phyloP scores from a whole-genome alignment of 2,113 vertebrate species.

The Myrmecophaga tridactyla region DNA sequence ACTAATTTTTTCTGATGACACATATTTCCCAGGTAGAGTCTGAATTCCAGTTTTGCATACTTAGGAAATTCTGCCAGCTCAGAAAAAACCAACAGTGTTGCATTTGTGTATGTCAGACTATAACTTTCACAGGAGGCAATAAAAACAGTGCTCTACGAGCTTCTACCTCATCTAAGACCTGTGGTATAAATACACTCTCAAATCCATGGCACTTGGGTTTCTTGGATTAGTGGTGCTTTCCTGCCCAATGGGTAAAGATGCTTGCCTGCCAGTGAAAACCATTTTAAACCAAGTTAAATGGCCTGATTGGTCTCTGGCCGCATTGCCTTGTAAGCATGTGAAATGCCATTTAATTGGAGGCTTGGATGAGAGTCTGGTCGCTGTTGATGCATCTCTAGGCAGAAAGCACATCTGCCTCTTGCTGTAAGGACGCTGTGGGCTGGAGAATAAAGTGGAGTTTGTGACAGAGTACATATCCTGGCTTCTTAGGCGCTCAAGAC shows the following conservation, averaged over 20 bases:
- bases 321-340: constrained; percentile 20
- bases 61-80: not conserved
- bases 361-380: constrained; percentile 40
- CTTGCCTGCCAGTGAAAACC: constrained; percentile 11
- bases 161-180: not conserved
- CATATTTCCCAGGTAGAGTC: not conserved
- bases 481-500: constrained; percentile 74
- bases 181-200: too few relatives aligned
- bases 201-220: not conserved
- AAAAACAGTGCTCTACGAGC: not conserved
- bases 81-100: rapidly evolving
- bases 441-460: constrained; percentile 74
- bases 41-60: not conserved
- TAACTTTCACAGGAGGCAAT: too few relatives aligned
- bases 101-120: not conserved
- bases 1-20: not conserved
- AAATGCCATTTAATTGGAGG: constrained; percentile 68
- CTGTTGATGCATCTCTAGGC: not conserved
- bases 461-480: constrained; percentile 72
- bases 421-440: constrained; percentile 64
- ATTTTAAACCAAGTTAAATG: constrained; percentile 45
- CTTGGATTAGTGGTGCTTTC: not conserved
- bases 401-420: constrained; percentile 51
- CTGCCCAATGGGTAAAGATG: not conserved
- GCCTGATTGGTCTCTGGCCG: constrained; percentile 40